Conservation (phyloP, 1,140 invertebrate genomes). For the Venustaconcha ellipsiformis region DNA sequence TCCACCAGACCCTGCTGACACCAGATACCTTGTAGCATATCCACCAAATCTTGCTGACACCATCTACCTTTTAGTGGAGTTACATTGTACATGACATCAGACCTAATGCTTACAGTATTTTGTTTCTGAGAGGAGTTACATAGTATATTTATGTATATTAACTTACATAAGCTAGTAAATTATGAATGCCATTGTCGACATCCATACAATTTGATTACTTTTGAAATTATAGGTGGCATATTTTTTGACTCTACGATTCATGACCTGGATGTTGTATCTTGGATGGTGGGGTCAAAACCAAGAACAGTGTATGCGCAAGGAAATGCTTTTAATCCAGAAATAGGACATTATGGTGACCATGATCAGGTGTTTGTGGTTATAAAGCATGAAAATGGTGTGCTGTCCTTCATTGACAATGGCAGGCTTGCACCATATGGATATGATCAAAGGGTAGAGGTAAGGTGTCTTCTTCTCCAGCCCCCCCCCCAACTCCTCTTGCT, state of each 20-base stretch:
- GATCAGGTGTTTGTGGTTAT: constrained; percentile 77
- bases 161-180: no score
- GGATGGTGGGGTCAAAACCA: constrained; percentile 76
- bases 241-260: constrained; percentile 81
- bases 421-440: constrained; percentile 77
- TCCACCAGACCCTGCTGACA: no score
- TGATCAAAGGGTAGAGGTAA: constrained; percentile 78
- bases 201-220: neutral
- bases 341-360: constrained; percentile 75
- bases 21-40: no score
- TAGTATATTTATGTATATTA: no score
- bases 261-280: constrained; percentile 77
- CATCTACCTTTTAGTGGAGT: no score
- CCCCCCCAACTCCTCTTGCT: no score
- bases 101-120: no score
- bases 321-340: constrained; percentile 72
- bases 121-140: no score
- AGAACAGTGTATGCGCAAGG: constrained; percentile 71
- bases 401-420: constrained; percentile 77
- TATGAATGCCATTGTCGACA: no score
- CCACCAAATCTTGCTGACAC: no score
- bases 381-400: constrained; percentile 75
- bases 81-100: no score
- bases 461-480: no score
- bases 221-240: constrained; percentile 76